Base-by-base conservation (phyloP, 2,888 invertebrate genomes). In the Eilema caniola region DNA sequence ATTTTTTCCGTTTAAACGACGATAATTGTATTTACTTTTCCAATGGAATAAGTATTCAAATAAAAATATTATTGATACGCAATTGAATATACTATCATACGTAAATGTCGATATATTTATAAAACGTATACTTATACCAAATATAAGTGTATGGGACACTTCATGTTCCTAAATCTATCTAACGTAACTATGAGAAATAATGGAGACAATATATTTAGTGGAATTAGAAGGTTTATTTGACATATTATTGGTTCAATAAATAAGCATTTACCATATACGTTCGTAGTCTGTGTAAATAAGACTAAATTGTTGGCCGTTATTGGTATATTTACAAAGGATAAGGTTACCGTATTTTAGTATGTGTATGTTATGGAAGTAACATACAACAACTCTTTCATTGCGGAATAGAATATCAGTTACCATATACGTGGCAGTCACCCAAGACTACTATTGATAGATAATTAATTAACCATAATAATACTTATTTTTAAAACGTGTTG, bases 21-120 rank as follows among this genome's bases (percentile, higher is more conserved):
- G 72, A 84, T 83, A 81, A 85, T 53, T 59, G 25, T 87, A 90
- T 87, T 85, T 83, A 72, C 82, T 82, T 86, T 86, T 83, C 79
- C 79, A 80, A 84, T 69, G n/a, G 53, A 53, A 53, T 53, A n/a
- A n/a, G n/a, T n/a, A 81, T 71, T 66, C 73, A 75, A 63, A 76
- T 77, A 78, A 77, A 37, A 74, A 74, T 73, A 78, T 69, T 76
- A 72, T 74, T 73, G 66, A 65, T 69, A 53, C 68, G 63, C 62
- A 74, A 65, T 66, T 53, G n/a, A 53, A n/a, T 47, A 47, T 20
- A 47, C 16, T 41, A 41, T 41, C 16, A 16, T 16, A 41, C 41
- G 41, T 41, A 41, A 41, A 41, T 41, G 16, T 41, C 16, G 16
- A 41, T 41, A 16, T 41, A 2, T 16, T 0, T 20, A 47, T 47